Evolutionary conservation across 1,140 invertebrate species (phyloP), one percentile per base, ranked within the genome.

Genomic region (Brachionus plicatilis): DNA sequence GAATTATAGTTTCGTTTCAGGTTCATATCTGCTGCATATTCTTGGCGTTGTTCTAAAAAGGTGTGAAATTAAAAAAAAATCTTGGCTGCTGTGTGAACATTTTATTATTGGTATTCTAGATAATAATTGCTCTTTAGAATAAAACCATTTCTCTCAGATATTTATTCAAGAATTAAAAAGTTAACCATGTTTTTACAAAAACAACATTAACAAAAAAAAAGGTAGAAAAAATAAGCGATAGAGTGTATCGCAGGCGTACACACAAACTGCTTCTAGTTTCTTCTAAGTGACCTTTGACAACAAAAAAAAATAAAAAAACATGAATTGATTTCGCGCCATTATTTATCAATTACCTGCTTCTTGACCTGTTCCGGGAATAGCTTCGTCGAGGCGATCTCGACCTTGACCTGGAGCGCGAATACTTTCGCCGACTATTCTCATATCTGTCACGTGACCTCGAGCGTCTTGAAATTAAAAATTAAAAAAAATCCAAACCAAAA

Each of bases 281-380:
- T 70, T 70, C 66, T 70, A n/a, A 70, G 27, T 41, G 66, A 70
- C 37, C 66, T 70, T 70, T 70, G 45, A 65, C 2, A 65, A 0
- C 7, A 68, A 70, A n/a, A 37, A 70, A 14, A 8, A 5, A 33
- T 17, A 0, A 7, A 37, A 37, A 37, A 37, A 37, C 4, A 37
- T 37, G 33, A 37, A 37, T 6, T 37, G 0, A 37, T 37, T 37
- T 4, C 3, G 33, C 27, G 27, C 27, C 2, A 37, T 37, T 7
- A 37, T 5, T 37, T 7, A 37, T 37, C 1, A 29, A 70, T 0
- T 75, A 75, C 70, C 70, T 75, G 70, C 72, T 76, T 50, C 72
- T 76, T 12, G 72, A 76, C 33, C 72, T 76, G 33, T 76, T 76
- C 33, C 72, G 47, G 2, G 72, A 76, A 50, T 76, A 76, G 43